Evolutionary conservation across 2,888 invertebrate genomes (phyloP), one percentile per base, ranked within the genome.

Genomic region (Eupsilia transversa): DNA sequence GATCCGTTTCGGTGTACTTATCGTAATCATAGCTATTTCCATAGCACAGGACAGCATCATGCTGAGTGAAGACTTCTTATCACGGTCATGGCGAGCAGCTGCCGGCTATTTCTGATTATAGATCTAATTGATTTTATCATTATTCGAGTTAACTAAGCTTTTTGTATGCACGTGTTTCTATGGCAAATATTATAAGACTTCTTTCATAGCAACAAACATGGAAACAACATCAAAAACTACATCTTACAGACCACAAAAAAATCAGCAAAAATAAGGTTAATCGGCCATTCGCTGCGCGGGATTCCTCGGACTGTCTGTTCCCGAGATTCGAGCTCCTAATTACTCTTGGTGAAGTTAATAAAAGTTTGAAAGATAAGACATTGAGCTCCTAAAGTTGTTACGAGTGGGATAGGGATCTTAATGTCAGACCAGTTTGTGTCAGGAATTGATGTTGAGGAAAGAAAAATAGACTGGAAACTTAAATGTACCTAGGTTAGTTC

Each of bases 311-410:
- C 77, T 68, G 77, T 68, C 76, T 72, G 73, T 69, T 72, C 61
- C 27, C 72, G 43, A 76, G 75, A 84, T 81, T 80, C 67, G n/a
- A 69, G 71, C 69, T 73, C 79, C 86, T 89, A 89, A 89, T 89
- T 88, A 89, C 89, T 84, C 72, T 89, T 89, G 27, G 67, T 30
- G 60, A 89, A 89, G 83, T 87, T 87, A 89, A 87, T 89, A 89
- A 90, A 89, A 90, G 87, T 90, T 89, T 84, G 79, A 80, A 73
- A 88, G 90, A 90, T 90, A 90, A 89, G 83, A 80, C 77, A 66
- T 68, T 78, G 79, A 80, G 73, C 80, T 78, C 79, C 76, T 74
- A 61, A 79, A 87, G 82, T 87, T 86, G 87, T 87, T 82, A 89
- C 81, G 83, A 83, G 67, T 2, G 9, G 49, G 89, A 89, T 89